Evolutionary conservation across 2,113 vertebrate genomes (phyloP).

Genomic region (Ctenomys sociabilis): DNA sequence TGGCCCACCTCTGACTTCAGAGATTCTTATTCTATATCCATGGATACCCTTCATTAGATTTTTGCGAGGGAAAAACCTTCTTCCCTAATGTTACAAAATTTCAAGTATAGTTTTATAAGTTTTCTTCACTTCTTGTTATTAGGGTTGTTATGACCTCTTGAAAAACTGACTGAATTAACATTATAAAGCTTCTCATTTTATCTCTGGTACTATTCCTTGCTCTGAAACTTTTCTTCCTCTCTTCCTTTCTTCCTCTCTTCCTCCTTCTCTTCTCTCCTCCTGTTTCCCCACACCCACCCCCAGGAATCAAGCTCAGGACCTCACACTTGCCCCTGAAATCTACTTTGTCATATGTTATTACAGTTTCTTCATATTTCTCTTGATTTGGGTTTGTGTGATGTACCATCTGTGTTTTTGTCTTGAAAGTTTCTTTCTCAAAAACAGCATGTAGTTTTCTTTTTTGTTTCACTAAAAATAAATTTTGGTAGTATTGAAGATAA

Average conservation of each 20-base stretch:
- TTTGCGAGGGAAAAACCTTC: neutral
- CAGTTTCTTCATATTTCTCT: neutral
- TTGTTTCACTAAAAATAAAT: neutral
- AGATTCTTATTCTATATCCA: neutral
- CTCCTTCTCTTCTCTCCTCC: too few relatives aligned
- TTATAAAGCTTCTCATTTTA: neutral
- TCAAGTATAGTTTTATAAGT: neutral
- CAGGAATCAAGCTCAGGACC: too few relatives aligned
- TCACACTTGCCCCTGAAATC: neutral
- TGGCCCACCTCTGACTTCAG: neutral
- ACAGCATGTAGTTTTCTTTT: neutral
- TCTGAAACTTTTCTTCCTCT: neutral
- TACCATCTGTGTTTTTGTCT: neutral
- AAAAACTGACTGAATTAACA: neutral
- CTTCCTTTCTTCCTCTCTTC: too few relatives aligned
- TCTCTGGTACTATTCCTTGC: neutral
- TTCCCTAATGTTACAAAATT: slow-evolving; percentile 18
- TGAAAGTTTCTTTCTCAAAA: neutral
- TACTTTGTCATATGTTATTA: neutral
- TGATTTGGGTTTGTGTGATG: neutral
- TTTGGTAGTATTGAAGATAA: neutral
- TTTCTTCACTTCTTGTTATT: neutral
- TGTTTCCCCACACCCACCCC: too few relatives aligned
- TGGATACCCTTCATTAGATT: neutral
- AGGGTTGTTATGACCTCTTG: neutral